Percentiles rank a stretch among this genome's conserved stretches.
Conservation (phyloP, 2,888 invertebrate genomes). For the Hydropsyche betteni region DNA sequence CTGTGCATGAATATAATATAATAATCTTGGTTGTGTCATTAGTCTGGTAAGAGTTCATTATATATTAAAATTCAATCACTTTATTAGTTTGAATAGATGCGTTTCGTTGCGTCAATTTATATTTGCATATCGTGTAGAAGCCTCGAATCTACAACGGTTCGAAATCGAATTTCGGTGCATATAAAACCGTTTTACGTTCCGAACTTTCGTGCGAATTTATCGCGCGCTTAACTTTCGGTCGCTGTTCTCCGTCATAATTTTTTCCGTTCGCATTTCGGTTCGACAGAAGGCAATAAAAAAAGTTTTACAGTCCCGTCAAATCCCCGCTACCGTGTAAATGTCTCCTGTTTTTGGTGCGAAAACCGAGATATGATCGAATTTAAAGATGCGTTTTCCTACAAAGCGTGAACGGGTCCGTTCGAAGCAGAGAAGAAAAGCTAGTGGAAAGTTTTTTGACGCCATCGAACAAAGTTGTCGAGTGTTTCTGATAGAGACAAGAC, state of each 20-base stretch:
- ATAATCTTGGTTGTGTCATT: too few relatives aligned
- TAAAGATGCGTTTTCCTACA: not conserved
- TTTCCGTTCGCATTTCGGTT: not conserved
- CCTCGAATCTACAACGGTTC: too few relatives aligned
- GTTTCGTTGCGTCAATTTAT: too few relatives aligned
- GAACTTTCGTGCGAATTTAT: constrained; percentile 9
- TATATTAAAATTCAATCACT: too few relatives aligned
- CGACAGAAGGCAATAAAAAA: constrained; percentile 14
- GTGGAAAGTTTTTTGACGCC: constrained; percentile 39
- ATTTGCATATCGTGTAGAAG: too few relatives aligned
- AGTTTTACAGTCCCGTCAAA: constrained; percentile 10
- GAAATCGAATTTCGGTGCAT: not conserved
- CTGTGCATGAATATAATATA: too few relatives aligned
- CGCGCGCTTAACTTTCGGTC: not conserved
- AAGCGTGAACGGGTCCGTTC: too few relatives aligned
- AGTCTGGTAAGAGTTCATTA: too few relatives aligned
- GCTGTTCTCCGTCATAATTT: constrained; percentile 5
- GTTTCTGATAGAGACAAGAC: constrained; percentile 24
- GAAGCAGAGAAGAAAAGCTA: not conserved
- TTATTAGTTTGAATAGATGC: too few relatives aligned
- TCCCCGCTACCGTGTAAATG: constrained; percentile 6
- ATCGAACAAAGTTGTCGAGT: constrained; percentile 33
- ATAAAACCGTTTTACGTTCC: constrained; percentile 8
- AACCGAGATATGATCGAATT: constrained; percentile 20
- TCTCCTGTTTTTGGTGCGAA: not conserved